A percentile compares a stretch with the other conserved stretches of the same genome.
Conservation (phyloP, 2,888 invertebrate species). For the Tipula lateralis region DNA sequence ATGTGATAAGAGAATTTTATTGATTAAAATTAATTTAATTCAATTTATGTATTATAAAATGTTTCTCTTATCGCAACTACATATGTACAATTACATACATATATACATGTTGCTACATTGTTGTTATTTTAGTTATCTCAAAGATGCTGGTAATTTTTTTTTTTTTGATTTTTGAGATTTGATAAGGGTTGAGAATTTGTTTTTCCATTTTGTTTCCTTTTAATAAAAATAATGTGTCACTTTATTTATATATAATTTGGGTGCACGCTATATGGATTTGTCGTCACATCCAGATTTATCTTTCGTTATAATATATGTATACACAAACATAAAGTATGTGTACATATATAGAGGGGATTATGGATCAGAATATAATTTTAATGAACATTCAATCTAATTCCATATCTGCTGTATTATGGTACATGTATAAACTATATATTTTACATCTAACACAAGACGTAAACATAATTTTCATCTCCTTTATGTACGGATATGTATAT, state of each 20-base stretch:
- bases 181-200: background rate
- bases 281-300: background rate
- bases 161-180: background rate
- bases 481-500: background rate
- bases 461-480: background rate
- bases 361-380: background rate
- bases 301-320: background rate
- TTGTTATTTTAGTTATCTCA: constrained; percentile 1
- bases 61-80: background rate
- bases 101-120: background rate
- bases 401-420: background rate
- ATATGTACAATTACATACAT: background rate
- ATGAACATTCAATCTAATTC: constrained; percentile 24
- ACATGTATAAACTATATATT: background rate
- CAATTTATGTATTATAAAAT: background rate
- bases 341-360: background rate
- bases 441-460: background rate
- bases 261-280: background rate
- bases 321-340: background rate
- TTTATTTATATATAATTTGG: background rate
- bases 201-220: background rate
- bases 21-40: constrained; percentile 11
- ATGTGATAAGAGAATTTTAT: constrained; percentile 24
- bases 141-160: background rate
- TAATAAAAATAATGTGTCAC: background rate